phyloP scores from a whole-genome alignment of 2,888 invertebrate species.

The Stictocephala bisonia region DNA sequence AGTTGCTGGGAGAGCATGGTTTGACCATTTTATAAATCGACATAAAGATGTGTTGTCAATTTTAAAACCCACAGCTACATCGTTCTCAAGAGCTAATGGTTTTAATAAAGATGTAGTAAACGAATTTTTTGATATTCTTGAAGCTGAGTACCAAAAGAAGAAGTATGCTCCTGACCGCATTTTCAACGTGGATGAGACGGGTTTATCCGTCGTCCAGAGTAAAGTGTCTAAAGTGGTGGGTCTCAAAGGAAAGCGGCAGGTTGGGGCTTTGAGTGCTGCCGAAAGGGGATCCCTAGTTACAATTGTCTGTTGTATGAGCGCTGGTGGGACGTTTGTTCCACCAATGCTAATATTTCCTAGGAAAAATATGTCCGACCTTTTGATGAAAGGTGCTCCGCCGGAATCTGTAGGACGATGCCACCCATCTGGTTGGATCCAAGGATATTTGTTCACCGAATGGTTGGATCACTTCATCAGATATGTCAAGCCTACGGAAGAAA shows the following conservation, averaged over 20 bases:
- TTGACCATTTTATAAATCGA: constrained; percentile 49
- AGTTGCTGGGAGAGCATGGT: constrained; percentile 48
- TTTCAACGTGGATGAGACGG: constrained; percentile 63
- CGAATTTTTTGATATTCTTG: constrained; percentile 45
- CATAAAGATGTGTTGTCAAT: constrained; percentile 49
- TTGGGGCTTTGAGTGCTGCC: constrained; percentile 60
- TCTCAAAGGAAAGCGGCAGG: constrained; percentile 61
- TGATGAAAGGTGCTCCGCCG: constrained; percentile 60
- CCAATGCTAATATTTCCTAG: constrained; percentile 62
- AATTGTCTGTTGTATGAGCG: constrained; percentile 60
- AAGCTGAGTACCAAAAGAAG: constrained; percentile 52
- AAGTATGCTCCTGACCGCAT: constrained; percentile 51
- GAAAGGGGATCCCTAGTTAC: constrained; percentile 61
- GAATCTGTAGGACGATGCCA: constrained; percentile 58
- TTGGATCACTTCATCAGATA: constrained; percentile 59
- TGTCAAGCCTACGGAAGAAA: constrained; percentile 56
- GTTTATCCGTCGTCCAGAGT: constrained; percentile 60
- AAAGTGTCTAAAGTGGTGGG: constrained; percentile 59
- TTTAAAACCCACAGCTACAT: constrained; percentile 49
- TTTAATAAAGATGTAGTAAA: constrained; percentile 47
- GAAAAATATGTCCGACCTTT: constrained; percentile 60
- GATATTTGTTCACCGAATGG: constrained; percentile 61
- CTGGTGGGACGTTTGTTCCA: constrained; percentile 61
- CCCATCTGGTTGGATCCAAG: constrained; percentile 61
- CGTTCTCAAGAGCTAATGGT: constrained; percentile 46